These are phyloP conservation scores for Leptogaster cylindrica DNA, from an alignment of 2,888 invertebrate genomes.

Conservation along the genomic window DNA sequence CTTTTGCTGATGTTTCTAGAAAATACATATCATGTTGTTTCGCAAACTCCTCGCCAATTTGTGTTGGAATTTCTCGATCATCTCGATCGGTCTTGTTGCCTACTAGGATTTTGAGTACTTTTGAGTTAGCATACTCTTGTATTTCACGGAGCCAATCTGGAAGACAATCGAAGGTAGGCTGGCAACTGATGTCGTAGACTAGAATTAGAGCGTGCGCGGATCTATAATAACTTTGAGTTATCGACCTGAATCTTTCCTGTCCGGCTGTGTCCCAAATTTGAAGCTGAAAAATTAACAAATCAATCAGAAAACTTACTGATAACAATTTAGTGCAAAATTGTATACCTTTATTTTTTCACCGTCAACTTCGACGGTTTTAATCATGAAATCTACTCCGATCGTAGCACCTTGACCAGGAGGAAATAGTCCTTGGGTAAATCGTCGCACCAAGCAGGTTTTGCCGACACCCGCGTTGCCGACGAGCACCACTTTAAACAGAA, in stretches of 20 bases:
- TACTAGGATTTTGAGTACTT: constrained; percentile 92
- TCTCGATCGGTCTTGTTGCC: constrained; percentile 98
- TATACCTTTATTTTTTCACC: constrained; percentile 90
- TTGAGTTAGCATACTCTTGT: constrained; percentile 95
- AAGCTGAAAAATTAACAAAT: constrained; percentile 68
- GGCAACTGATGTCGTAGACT: constrained; percentile 96
- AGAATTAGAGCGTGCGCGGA: constrained; percentile 96
- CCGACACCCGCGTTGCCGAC: constrained; percentile 99
- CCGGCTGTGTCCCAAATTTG: constrained; percentile 99
- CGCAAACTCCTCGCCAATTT: constrained; percentile 95
- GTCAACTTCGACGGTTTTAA: constrained; percentile 97
- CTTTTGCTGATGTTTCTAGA: constrained; percentile 96
- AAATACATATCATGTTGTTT: constrained; percentile 97
- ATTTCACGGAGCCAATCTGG: constrained; percentile 98
- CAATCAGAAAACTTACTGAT: background rate
- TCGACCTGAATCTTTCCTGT: constrained; percentile 94
- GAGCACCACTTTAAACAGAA: constrained; percentile 97
- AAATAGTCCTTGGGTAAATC: constrained; percentile 98
- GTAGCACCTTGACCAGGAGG: constrained; percentile 98
- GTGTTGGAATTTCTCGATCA: constrained; percentile 87
- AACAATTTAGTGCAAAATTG: constrained; percentile 2
- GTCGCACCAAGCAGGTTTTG: constrained; percentile 94
- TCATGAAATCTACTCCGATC: constrained; percentile 99
- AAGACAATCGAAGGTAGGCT: constrained; percentile 96
- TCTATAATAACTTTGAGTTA: constrained; percentile 96